These are phyloP conservation scores for Atta colombica DNA, from an alignment of 1,140 invertebrate genomes.

Conservation along the genomic window DNA sequence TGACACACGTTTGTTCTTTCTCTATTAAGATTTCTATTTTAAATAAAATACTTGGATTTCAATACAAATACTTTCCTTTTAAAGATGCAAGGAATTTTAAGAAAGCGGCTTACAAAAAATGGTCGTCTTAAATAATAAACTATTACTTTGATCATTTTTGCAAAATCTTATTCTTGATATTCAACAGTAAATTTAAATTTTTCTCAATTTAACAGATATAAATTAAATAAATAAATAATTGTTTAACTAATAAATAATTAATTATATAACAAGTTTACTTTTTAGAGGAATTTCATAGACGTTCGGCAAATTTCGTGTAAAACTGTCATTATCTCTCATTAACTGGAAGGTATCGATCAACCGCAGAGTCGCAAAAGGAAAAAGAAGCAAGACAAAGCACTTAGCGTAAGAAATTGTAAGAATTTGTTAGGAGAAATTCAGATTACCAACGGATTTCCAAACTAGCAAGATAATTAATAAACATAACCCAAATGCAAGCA, in stretches of 20 bases:
- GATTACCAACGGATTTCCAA: neutral
- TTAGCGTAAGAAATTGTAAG: neutral
- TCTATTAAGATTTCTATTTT: neutral
- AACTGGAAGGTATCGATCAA: neutral
- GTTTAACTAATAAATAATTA: neutral
- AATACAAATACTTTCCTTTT: neutral
- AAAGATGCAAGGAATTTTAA: neutral
- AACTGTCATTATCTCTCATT: neutral
- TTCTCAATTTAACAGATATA: neutral
- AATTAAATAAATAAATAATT: constrained; percentile 13
- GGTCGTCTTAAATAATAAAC: neutral
- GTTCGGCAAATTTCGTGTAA: neutral
- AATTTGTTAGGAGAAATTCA: neutral
- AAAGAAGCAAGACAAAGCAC: neutral
- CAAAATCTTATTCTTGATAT: neutral
- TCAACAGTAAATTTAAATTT: neutral
- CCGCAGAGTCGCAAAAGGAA: neutral
- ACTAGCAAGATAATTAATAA: neutral
- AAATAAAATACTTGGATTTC: neutral
- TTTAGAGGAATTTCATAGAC: neutral
- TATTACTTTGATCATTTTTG: neutral
- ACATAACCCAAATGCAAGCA: neutral
- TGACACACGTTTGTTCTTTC: neutral
- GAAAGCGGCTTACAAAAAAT: neutral
- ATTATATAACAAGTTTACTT: constrained; percentile 5